Base-by-base conservation (phyloP, 2,797 vertebrate species). In the Pagetopsis macropterus region DNA sequence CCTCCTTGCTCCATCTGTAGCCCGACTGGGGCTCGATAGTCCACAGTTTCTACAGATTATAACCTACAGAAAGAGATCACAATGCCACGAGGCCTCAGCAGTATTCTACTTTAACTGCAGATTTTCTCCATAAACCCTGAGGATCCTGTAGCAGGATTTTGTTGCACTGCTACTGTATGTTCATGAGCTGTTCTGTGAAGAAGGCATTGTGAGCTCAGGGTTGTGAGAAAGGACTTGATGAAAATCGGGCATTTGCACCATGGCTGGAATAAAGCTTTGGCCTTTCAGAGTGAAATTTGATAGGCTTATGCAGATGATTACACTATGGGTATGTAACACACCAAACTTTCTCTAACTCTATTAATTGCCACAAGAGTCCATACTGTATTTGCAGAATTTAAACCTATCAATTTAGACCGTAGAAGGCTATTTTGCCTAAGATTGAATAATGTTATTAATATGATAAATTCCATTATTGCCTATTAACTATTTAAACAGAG, bases 1-100 rank as follows among this genome's bases (percentile, higher is more conserved):
- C 86, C 81, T 88, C 81, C 78, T 69, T 84, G 86, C 88, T 89
- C 84, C 83, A 79, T 88, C 72, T 72, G 81, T 62, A 68, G 64
- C 76, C 62, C 84, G 85, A 83, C 78, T 65, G 87, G 74, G 81
- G 65, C 76, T 86, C 55, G 44, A 82, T 64, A 72, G 76, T 77
- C 84, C 67, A 58, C 83, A 76, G 72, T 89, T 92, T 90, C 82
- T 65, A 75, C 70, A 90, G 91, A 93, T 93, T 91, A 91, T 80
- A 86, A 88, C 83, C 83, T 79, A 79, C 68, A 79, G 68, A 75
- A 75, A 73, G 14, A 48, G 79, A 73, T 65, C 79, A 79, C 85
- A 83, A 84, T 87, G 79, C 84, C 74, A 69, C 40, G 14, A 85
- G 89, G 88, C 84, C 87, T 80, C 84, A 59, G 54, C 71, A 45